Evolutionary conservation across 1,140 invertebrate species (phyloP).

Genomic region (Rhyacophila brunnea): DNA sequence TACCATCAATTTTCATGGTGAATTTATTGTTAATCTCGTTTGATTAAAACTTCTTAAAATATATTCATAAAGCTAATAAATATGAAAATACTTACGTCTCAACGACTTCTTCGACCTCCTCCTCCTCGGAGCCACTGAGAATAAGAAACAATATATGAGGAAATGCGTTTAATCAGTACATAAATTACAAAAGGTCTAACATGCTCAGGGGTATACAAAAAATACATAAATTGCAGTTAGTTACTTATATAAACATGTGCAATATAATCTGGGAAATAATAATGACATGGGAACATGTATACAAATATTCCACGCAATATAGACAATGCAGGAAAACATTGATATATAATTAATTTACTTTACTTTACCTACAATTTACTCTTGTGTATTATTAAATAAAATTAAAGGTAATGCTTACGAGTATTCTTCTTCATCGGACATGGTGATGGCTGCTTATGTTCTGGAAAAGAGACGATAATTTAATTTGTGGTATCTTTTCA

Average conservation of each 20-base stretch:
- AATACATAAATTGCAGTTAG: constrained; percentile 13
- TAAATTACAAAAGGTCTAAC: neutral
- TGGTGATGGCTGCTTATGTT: constrained; percentile 59
- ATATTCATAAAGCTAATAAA: too few relatives aligned
- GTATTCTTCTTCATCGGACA: constrained; percentile 75
- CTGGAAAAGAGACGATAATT: constrained; percentile 46
- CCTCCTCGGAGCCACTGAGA: constrained; percentile 62
- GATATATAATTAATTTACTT: too few relatives aligned
- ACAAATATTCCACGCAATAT: neutral
- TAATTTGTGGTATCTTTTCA: neutral
- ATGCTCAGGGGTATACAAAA: constrained; percentile 7
- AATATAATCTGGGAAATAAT: neutral
- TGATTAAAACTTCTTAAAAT: too few relatives aligned
- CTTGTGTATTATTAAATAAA: neutral
- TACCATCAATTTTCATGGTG: too few relatives aligned
- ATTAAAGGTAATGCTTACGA: constrained; percentile 59
- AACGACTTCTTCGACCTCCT: constrained; percentile 66
- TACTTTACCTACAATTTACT: constrained; percentile 5
- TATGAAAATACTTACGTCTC: constrained; percentile 62
- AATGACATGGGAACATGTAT: neutral
- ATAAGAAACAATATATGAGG: constrained; percentile 26
- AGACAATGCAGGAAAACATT: neutral
- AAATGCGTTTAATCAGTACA: constrained; percentile 2
- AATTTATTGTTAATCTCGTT: too few relatives aligned
- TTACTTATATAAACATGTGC: constrained; percentile 1